Percentiles rank a stretch among this genome's conserved stretches.
These are phyloP conservation scores for Sitodiplosis mosellana DNA, from an alignment of 1,140 invertebrate species.

Conservation along the genomic window DNA sequence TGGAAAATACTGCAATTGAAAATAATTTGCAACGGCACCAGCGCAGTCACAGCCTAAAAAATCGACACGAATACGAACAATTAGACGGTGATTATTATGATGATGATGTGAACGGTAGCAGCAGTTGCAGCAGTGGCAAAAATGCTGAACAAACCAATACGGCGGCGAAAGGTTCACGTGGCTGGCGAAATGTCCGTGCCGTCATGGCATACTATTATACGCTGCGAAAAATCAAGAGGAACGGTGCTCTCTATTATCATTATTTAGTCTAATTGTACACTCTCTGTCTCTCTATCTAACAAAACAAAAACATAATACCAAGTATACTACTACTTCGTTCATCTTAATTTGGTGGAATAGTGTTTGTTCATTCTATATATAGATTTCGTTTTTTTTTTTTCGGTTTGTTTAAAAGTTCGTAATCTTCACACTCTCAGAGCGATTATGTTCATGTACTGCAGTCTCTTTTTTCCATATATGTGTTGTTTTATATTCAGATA, in stretches of 20 bases:
- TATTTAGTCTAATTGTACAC: too few species aligned
- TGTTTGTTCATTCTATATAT: too few species aligned
- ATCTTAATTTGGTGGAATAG: too few species aligned
- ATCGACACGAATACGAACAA: neutral
- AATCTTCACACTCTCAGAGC: too few species aligned
- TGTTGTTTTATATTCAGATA: too few species aligned
- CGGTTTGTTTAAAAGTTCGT: too few species aligned
- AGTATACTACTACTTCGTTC: too few species aligned
- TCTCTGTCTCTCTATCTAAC: too few species aligned
- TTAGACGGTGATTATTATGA: neutral
- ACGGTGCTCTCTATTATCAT: slow-evolving; percentile 14
- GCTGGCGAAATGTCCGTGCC: slow-evolving; percentile 65
- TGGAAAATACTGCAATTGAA: neutral
- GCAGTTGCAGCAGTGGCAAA: neutral
- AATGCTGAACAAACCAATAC: neutral
- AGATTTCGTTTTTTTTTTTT: too few species aligned
- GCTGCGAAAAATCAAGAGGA: slow-evolving; percentile 76
- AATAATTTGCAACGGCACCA: neutral
- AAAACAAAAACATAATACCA: too few species aligned
- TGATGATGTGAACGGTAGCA: neutral
- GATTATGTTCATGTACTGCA: too few species aligned
- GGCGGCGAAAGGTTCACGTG: slow-evolving; percentile 40
- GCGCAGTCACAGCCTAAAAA: neutral
- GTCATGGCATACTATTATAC: slow-evolving; percentile 74
- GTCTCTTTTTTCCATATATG: too few species aligned